Base-by-base conservation (phyloP, 2,797 vertebrate genomes). In the Kryptolebias ocellatus region DNA sequence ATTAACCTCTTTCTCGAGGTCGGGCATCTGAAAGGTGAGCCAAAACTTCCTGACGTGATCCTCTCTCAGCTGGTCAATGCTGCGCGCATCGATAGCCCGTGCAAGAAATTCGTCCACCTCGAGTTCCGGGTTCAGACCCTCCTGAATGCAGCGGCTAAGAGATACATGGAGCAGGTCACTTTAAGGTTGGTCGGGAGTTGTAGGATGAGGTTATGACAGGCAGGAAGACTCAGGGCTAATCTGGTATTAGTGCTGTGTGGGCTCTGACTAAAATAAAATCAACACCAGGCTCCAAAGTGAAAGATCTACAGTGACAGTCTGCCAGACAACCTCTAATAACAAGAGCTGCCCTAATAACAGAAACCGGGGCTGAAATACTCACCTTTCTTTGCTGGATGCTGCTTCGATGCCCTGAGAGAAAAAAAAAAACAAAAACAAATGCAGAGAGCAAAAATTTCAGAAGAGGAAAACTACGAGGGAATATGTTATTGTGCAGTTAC, bases 371-470 rank as follows among this genome's bases (percentile, higher is more conserved):
- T 53, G 74, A 76, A 80, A 74, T 74, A 95, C 97, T 97, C 89
- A 99, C 97, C 96, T 97, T 93, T 98, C 97, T 94, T 99, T 98
- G 92, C 95, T 97, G 92, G 94, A 93, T 37, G 96, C 94, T 85
- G 97, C 97, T 82, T 98, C 96, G 10, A 99, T 98, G 84, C 97
- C 97, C 97, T 99, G 88, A 74, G 78, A 83, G 78, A 84, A 70
- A 80, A 7, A 83, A 80, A 64, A 80, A 64, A 17, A 58, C 27
- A 24, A 24, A 85, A 71, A 80, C 17, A 84, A 59, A 84, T 66
- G 79, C 45, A 83, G 28, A 66, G 37, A 70, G 61, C 67, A 7
- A 68, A 64, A 83, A 64, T 69, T n/a, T 80, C 73, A 61, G 83
- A 78, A 55, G 66, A 64, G 67, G 76, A 53, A 83, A 42, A 64